Percentiles rank a stretch among this genome's conserved stretches.
Evolutionary conservation across 2,113 vertebrate species (phyloP).

Genomic region (Otolemur garnettii): DNA sequence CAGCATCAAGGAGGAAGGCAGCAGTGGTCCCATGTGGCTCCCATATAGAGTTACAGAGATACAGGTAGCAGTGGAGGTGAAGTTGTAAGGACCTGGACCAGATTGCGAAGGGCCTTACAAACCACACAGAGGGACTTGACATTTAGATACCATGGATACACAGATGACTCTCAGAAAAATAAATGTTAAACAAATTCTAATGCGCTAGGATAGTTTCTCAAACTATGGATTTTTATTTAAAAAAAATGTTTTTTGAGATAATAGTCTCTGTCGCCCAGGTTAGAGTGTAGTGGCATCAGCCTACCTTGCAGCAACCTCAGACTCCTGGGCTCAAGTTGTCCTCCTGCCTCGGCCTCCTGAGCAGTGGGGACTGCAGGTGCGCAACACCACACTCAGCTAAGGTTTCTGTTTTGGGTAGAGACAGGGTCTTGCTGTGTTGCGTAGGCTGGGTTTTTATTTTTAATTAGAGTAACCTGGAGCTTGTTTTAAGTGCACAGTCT

Average conservation of each 20-base stretch:
- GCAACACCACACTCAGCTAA: not conserved
- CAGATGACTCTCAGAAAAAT: not conserved
- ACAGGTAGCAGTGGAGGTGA: not conserved
- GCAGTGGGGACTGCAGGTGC: not conserved
- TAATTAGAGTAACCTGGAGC: not conserved
- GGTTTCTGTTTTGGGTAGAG: too few relatives aligned
- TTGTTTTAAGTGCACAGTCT: not conserved
- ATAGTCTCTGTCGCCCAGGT: too few relatives aligned
- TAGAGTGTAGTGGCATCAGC: too few relatives aligned
- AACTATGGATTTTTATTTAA: not conserved
- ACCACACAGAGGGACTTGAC: not conserved
- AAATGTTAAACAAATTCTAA: not conserved
- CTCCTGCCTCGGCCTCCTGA: not conserved
- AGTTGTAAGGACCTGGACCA: not conserved
- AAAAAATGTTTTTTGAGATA: too few relatives aligned
- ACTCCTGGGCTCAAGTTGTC: not conserved
- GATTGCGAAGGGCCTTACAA: not conserved
- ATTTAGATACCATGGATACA: not conserved
- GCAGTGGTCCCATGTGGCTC: fast-evolving
- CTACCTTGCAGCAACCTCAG: not conserved
- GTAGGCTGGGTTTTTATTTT: not conserved
- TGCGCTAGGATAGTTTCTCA: not conserved
- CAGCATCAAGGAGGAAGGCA: not conserved
- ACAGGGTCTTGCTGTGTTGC: too few relatives aligned
- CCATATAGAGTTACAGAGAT: not conserved